Evolutionary conservation across 2,888 invertebrate species (phyloP), one percentile per base, ranked within the genome.

Genomic region (Cephonodes hylas): DNA sequence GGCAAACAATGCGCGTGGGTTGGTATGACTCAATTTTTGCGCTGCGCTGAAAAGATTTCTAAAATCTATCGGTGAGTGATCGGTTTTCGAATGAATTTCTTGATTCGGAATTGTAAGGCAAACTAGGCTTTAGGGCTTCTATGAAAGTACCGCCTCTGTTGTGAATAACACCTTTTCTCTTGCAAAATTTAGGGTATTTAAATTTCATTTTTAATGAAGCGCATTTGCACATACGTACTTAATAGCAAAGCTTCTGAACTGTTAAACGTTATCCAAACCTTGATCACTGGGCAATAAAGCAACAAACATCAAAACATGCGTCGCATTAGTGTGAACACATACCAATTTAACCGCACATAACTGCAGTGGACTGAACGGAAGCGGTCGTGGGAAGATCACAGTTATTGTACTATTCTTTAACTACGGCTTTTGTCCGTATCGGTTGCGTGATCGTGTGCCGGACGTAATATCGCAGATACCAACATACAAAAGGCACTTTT

Each of bases 331-430:
- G 10, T 22, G 27, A 8, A 48, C 48, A n/a, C 27, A 25, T 27
- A 25, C 31, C 27, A 18, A 31, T 18, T 53, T 53, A 27, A 27
- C 15, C 25, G 45, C 59, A 45, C 79, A 79, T 76, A 72, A 68
- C 66, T 66, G 62, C 70, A 72, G 72, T 69, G 70, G 68, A 68
- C 66, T 64, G 66, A 68, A 64, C 68, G 66, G 71, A 70, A 67
- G 66, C 63, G 60, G 68, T 63, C 85, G 85, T 86, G 85, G 79
- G 83, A 86, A 81, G 72, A 73, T 74, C 66, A 68, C 71, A 68
- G 73, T 78, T 74, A 81, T 82, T 80, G 79, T 83, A 77, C 71
- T 74, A 72, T 78, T 76, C 68, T 72, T 64, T 71, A 53, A 31
- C 64, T 62, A 67, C 67, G 56, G 61, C 23, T 65, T 60, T 62